Conservation (phyloP, 2,113 vertebrate genomes). For the Tapirus terrestris region DNA sequence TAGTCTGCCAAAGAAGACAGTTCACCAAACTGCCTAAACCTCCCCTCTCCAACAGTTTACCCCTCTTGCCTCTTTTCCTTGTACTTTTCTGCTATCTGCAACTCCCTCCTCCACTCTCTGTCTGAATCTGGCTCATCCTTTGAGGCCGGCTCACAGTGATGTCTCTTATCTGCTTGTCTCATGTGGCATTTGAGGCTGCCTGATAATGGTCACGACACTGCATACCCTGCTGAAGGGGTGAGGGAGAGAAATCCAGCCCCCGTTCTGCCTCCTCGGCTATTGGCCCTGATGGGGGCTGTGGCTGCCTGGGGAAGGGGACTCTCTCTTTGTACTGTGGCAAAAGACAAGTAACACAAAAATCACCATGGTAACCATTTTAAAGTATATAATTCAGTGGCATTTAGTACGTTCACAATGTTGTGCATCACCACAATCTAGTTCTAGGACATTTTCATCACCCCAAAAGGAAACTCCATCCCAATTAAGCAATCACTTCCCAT, state of each 20-base stretch:
- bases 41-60: neutral
- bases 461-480: neutral
- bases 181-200: neutral
- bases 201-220: neutral
- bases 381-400: neutral
- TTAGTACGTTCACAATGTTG: neutral
- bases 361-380: neutral
- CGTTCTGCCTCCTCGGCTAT: neutral
- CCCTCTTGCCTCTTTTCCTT: neutral
- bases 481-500: neutral
- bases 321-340: neutral
- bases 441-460: neutral
- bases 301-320: neutral
- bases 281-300: neutral
- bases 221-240: neutral
- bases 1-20: neutral
- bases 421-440: neutral
- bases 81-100: no score
- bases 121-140: neutral
- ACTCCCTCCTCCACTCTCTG: neutral
- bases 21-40: no score
- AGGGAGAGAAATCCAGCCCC: neutral
- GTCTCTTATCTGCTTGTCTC: neutral
- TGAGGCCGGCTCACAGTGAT: neutral
- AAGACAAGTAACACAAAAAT: neutral